These are phyloP conservation scores for Drosophila tani DNA, from an alignment of 1,140 invertebrate genomes.

Conservation along the genomic window DNA sequence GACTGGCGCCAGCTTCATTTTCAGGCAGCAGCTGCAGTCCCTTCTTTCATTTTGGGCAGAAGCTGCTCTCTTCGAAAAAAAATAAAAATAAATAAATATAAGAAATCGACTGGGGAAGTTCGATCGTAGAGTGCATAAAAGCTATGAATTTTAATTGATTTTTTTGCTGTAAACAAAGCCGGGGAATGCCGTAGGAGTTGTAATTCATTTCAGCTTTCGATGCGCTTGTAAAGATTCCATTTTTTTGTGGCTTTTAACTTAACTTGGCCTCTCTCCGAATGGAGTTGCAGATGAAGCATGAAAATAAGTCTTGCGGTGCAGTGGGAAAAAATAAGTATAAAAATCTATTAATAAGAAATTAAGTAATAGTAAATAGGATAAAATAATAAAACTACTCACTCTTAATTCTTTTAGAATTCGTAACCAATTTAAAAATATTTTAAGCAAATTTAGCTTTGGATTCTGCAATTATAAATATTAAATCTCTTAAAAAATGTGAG, in stretches of 20 bases:
- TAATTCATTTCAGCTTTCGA: conserved; percentile 79
- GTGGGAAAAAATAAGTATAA: not conserved
- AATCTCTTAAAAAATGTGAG: too few species aligned
- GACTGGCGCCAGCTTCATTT: conserved; percentile 72
- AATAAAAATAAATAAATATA: conserved; percentile 23
- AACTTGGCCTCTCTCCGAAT: conserved; percentile 10
- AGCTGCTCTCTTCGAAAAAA: conserved; percentile 24
- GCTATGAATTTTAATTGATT: conserved; percentile 85
- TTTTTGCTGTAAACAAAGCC: conserved; percentile 48
- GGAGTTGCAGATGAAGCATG: conserved; percentile 70
- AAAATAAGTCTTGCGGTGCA: conserved; percentile 73
- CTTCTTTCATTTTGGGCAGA: conserved; percentile 20
- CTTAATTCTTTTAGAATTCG: too few species aligned
- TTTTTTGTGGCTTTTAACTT: conserved; percentile 29
- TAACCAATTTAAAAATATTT: too few species aligned
- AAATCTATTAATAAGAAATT: not conserved
- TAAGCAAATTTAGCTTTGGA: not conserved
- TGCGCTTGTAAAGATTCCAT: conserved; percentile 73
- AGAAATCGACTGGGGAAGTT: conserved; percentile 30
- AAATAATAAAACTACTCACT: too few species aligned
- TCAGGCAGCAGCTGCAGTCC: conserved; percentile 30
- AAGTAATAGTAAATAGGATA: too few species aligned
- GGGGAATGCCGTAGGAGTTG: conserved; percentile 64
- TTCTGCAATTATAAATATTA: too few species aligned
- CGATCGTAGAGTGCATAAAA: conserved; percentile 53